Base-by-base conservation (phyloP, 2,888 invertebrate genomes). In the Gibbula magus region DNA sequence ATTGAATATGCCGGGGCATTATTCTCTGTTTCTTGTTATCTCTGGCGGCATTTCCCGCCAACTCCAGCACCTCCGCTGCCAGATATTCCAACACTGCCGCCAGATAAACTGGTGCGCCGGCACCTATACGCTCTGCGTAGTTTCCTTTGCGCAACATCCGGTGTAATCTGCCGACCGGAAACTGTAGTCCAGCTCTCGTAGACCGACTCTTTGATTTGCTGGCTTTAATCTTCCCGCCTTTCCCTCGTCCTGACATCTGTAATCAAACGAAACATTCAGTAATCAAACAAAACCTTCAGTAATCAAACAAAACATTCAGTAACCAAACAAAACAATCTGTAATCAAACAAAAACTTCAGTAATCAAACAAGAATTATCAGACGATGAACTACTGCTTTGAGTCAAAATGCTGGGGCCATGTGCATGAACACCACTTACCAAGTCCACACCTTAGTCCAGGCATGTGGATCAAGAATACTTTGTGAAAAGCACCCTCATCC, bases 1-100 rank as follows among this genome's bases (percentile, higher is more conserved):
- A 90, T 90, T 96, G 95, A 35, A 96, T 93, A 91, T 96, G 96
- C 74, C 96, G 94, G 0, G 96, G 96, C 79, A 95, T 95, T 88
- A 97, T 96, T 92, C 95, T 93, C 0, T 94, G 93, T 77, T 95
- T 95, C 32, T 95, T 95, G 90, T 95, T 95, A 88, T 93, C 93
- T 39, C 93, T 88, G 54, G 93, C 93, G 22, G 93, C 93, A 85
- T 93, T 93, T 56, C 93, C 92, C 39, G 92, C 92, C 88, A 92
- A 86, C 85, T 92, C 93, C 16, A 92, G 84, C 39, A 93, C 92
- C 93, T 96, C 96, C n/a, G 95, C 95, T 0, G 95, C 94, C 78
- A 93, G 84, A 82, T 93, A 93, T 84, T 93, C 93, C 83, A 93
- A 87, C 7, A 92, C 92, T 25, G 92, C 91, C 29, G 91, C 91